These are phyloP conservation scores for Harmothoe impar DNA, from an alignment of 2,888 invertebrate species.

Conservation along the genomic window DNA sequence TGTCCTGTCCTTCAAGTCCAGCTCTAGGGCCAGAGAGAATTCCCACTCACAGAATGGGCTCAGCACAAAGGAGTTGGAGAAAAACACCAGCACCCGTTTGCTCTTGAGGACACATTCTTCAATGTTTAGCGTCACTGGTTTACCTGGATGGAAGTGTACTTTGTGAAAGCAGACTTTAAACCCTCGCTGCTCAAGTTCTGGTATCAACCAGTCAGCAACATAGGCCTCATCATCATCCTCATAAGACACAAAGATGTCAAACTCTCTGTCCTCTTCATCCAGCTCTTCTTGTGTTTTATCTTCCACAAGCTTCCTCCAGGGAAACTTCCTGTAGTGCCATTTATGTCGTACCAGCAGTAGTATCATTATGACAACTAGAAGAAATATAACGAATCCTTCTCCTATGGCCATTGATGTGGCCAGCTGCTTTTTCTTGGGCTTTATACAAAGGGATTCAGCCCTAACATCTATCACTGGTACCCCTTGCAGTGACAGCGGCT, in stretches of 20 bases:
- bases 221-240: not conserved
- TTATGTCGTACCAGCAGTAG: not conserved
- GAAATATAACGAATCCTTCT: not conserved
- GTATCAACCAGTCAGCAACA: not conserved
- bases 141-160: not conserved
- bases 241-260: conserved; percentile 21
- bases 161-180: not conserved
- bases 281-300: not conserved
- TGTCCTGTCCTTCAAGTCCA: conserved; percentile 9
- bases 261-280: not conserved
- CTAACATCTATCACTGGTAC: not conserved
- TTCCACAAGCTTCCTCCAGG: not conserved
- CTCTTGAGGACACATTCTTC: not conserved
- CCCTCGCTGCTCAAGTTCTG: not conserved
- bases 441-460: not conserved
- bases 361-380: not conserved
- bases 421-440: not conserved
- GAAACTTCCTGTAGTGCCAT: not conserved
- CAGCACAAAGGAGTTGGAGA: not conserved
- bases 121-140: not conserved
- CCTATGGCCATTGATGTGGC: not conserved
- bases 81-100: not conserved
- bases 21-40: not conserved
- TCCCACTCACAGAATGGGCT: conserved; percentile 4
- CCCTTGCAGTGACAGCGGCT: not conserved